Conservation (phyloP, 2,888 invertebrate species). For the Caenorhabditis auriculariae region DNA sequence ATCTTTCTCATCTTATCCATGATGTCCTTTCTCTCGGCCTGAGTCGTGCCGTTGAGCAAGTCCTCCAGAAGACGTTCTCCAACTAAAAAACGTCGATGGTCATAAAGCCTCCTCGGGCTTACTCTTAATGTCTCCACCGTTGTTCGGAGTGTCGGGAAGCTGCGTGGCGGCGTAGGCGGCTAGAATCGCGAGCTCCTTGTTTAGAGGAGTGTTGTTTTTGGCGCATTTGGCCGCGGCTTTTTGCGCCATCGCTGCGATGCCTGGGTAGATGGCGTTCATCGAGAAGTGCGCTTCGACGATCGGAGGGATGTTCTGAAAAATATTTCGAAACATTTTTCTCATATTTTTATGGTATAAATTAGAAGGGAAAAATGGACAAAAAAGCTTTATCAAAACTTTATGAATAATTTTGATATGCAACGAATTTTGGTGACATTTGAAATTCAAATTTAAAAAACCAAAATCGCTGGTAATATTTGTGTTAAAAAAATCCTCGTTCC, state of each 20-base stretch:
- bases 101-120: not conserved
- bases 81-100: slow-evolving; percentile 7
- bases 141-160: not conserved
- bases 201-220: not conserved
- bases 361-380: too few relatives aligned
- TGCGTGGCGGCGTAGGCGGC: slow-evolving; percentile 8
- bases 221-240: slow-evolving; percentile 2
- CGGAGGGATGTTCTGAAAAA: not conserved
- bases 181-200: slow-evolving; percentile 10
- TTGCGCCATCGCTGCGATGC: not conserved
- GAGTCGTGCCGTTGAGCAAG: slow-evolving; percentile 8
- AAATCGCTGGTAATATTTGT: too few relatives aligned
- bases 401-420: too few relatives aligned
- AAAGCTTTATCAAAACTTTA: too few relatives aligned
- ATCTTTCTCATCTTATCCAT: slow-evolving; percentile 4
- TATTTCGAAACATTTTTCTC: not conserved
- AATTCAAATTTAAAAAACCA: too few relatives aligned
- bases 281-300: not conserved
- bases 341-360: too few relatives aligned
- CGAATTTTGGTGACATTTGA: too few relatives aligned
- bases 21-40: slow-evolving; percentile 3
- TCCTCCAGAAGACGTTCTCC: slow-evolving; percentile 16
- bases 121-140: not conserved
- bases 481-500: too few relatives aligned
- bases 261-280: not conserved